Evolutionary conservation across 2,888 invertebrate species (phyloP).

Genomic region (Caenorhabditis doughertyi): DNA sequence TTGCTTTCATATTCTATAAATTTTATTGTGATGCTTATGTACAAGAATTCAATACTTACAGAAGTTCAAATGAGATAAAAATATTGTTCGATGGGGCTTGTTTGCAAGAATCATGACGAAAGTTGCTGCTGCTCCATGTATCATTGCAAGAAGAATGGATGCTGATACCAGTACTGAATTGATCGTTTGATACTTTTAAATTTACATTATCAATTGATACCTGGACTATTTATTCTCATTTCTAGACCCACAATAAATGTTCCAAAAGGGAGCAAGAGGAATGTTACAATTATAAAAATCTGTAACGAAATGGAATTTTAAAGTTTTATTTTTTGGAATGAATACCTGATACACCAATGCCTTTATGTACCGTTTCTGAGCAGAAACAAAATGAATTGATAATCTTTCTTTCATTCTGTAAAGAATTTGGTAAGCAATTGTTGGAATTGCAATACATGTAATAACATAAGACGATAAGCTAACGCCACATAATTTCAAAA

Average conservation of each 20-base stretch:
- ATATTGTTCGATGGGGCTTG: constrained; percentile 36
- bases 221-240: constrained; percentile 25
- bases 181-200: background rate
- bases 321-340: background rate
- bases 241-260: constrained; percentile 39
- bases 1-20: no score
- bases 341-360: constrained; percentile 37
- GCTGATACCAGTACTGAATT: constrained; percentile 33
- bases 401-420: constrained; percentile 17
- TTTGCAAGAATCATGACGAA: constrained; percentile 47
- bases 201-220: no score
- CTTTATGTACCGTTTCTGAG: constrained; percentile 45
- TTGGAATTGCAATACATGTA: constrained; percentile 29
- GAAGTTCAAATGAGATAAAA: constrained; percentile 18
- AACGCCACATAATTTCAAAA: constrained; percentile 32
- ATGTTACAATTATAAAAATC: constrained; percentile 35
- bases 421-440: constrained; percentile 37
- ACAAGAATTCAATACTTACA: constrained; percentile 27
- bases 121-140: constrained; percentile 48
- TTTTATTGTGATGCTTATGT: no score
- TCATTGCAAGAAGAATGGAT: constrained; percentile 33
- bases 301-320: background rate
- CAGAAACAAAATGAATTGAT: constrained; percentile 16
- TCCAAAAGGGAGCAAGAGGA: constrained; percentile 26
- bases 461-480: constrained; percentile 16